These are phyloP conservation scores for Phrynocephalus forsythii DNA, from an alignment of 2,797 vertebrate species.

Conservation along the genomic window DNA sequence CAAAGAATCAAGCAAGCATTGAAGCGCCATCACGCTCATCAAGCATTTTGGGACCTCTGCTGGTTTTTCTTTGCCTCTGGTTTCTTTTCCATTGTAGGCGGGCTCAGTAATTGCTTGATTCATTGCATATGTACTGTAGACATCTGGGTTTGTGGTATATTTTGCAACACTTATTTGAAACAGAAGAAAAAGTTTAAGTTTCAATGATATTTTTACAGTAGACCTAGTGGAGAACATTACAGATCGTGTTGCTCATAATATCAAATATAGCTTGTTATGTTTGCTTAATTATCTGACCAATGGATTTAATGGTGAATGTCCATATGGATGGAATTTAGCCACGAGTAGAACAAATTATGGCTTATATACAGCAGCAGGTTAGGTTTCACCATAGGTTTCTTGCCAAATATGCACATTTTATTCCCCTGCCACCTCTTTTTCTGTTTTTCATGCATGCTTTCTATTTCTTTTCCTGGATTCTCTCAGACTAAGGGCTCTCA, in stretches of 20 bases:
- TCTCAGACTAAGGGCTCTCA: background rate
- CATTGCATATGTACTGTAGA: conserved; percentile 66
- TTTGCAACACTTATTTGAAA: conserved; percentile 48
- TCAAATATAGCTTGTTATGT: conserved; percentile 51
- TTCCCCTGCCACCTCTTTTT: background rate
- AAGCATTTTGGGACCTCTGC: conserved; percentile 66
- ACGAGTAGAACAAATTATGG: conserved; percentile 25
- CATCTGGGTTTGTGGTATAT: conserved; percentile 69
- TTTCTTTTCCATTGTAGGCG: conserved; percentile 38
- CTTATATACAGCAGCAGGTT: background rate
- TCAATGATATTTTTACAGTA: conserved; percentile 62
- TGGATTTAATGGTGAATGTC: conserved; percentile 31
- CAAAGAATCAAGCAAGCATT: conserved; percentile 44
- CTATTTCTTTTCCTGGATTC: background rate
- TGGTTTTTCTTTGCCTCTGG: conserved; percentile 51
- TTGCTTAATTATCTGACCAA: conserved; percentile 43
- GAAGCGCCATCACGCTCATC: conserved; percentile 64
- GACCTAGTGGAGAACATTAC: conserved; percentile 65
- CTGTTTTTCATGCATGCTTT: background rate
- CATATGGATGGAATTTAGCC: conserved; percentile 31
- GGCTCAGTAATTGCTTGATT: conserved; percentile 67
- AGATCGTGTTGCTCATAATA: conserved; percentile 67
- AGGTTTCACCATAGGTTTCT: conserved; percentile 15
- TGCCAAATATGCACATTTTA: background rate
- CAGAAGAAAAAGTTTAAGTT: conserved; percentile 57